A percentile compares a stretch with the other conserved stretches of the same genome.
These are phyloP conservation scores for Cirrhinus mrigala DNA, from an alignment of 2,797 vertebrate genomes.

Conservation along the genomic window DNA sequence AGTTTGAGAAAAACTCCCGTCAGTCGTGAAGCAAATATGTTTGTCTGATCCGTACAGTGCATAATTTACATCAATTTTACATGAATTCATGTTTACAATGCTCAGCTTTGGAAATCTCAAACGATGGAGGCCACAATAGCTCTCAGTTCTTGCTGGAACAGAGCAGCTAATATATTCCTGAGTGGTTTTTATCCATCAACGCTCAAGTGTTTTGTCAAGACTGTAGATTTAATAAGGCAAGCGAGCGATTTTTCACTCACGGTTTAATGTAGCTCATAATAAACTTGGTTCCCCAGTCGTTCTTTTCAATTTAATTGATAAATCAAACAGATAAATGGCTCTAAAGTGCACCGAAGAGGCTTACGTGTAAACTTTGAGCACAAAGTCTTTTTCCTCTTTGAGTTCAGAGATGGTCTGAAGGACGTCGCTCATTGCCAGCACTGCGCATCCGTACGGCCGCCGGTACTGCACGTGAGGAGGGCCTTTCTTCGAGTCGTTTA, in stretches of 20 bases:
- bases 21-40: background rate
- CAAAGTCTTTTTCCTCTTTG: slow-evolving; percentile 99
- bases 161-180: slow-evolving; percentile 29
- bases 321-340: background rate
- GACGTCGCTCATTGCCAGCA: slow-evolving; percentile 94
- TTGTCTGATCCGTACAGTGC: background rate
- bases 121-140: background rate
- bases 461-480: slow-evolving; percentile 94
- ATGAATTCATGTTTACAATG: slow-evolving; percentile 9
- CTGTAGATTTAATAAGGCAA: slow-evolving; percentile 4
- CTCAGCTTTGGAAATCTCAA: slow-evolving; percentile 5
- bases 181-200: slow-evolving; percentile 36
- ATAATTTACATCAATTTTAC: slow-evolving; percentile 18
- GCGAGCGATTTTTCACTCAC: background rate
- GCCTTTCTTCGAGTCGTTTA: slow-evolving; percentile 98
- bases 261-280: background rate
- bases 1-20: background rate
- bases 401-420: slow-evolving; percentile 95
- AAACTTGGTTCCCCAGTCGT: background rate
- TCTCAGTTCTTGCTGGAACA: background rate
- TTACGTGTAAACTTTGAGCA: slow-evolving; percentile 99
- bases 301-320: background rate
- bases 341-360: slow-evolving; percentile 64
- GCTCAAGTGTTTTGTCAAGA: background rate
- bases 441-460: slow-evolving; percentile 95